Base-by-base conservation (phyloP, 2,888 invertebrate genomes). In the Conus canariensis region DNA sequence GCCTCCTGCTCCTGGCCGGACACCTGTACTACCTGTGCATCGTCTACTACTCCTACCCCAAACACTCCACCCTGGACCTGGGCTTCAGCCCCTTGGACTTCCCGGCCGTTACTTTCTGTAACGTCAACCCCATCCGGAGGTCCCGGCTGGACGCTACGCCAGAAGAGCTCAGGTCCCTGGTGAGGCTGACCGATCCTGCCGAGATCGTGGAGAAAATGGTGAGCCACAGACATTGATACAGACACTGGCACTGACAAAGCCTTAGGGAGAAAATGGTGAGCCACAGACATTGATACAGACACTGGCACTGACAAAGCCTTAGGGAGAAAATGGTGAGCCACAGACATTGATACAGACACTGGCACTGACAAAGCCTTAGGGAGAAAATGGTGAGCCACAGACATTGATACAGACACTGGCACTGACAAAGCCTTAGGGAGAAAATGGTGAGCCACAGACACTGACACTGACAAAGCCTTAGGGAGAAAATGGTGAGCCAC, bases 1-100 rank as follows among this genome's bases (percentile, higher is more conserved):
- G 93, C 14, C 74, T 94, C 6, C 91, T 74, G 12, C 91, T 88
- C n/a, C 92, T 94, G 91, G 85, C 90, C 14, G 85, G 93, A 0
- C 94, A 94, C 90, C 88, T 94, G 59, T 92, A 92, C 90, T 93
- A 90, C 85, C 90, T 94, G 12, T 91, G 91, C 77, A 85, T 80
- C 56, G 91, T 92, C 58, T 94, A 90, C 89, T 91, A 92, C 77
- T 59, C 30, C 45, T 94, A 90, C 83, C 92, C 92, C 10, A 93
- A 92, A 83, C 87, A 90, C 56, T 93, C 94, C 67, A 70, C 86
- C 74, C 83, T 91, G 25, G 77, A 64, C 80, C 85, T 92, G 25
- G 91, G 91, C 45, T 92, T 91, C 86, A 70, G 89, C 74, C 88
- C 90, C 30, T 56, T 92, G 67, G 59, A 74, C n/a, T 92, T 92